Evolutionary conservation across 2,888 invertebrate genomes (phyloP).

Genomic region (Phania funesta): DNA sequence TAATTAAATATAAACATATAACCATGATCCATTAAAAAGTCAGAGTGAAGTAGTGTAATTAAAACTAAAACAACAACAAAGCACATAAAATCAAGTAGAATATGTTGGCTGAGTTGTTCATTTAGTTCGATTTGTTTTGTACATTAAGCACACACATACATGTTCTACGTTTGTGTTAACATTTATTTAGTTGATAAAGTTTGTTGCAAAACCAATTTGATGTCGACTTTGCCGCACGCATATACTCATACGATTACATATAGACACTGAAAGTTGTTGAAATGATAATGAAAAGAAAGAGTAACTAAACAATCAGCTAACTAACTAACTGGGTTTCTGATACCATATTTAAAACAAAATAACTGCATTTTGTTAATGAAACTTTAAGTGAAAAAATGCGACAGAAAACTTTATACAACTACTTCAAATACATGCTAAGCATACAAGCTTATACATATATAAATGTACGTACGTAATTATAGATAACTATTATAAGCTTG

Average conservation of each 20-base stretch:
- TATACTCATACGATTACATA: not conserved
- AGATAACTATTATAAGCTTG: not conserved
- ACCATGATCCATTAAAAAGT: slow-evolving; percentile 44
- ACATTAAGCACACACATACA: not conserved
- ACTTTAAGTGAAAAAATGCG: slow-evolving; percentile 49
- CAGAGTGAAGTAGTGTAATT: slow-evolving; percentile 30
- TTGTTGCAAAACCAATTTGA: slow-evolving; percentile 24
- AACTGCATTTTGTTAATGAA: slow-evolving; percentile 57
- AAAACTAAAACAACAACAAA: slow-evolving; percentile 16
- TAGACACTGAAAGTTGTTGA: slow-evolving; percentile 6
- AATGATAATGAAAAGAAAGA: slow-evolving; percentile 38
- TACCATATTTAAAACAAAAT: slow-evolving; percentile 36
- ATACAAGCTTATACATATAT: slow-evolving; percentile 3
- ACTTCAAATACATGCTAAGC: not conserved
- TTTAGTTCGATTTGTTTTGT: slow-evolving; percentile 20
- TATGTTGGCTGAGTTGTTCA: slow-evolving; percentile 38
- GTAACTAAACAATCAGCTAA: slow-evolving; percentile 36
- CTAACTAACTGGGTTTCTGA: slow-evolving; percentile 41
- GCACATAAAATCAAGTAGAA: slow-evolving; percentile 39
- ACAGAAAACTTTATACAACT: slow-evolving; percentile 36
- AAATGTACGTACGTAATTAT: not conserved
- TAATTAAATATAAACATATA: slow-evolving; percentile 23
- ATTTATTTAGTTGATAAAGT: slow-evolving; percentile 8
- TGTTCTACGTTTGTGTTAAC: not conserved
- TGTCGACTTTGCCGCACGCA: slow-evolving; percentile 2